Base-by-base conservation (phyloP, 2,888 invertebrate genomes). In the Hymenopus coronatus region DNA sequence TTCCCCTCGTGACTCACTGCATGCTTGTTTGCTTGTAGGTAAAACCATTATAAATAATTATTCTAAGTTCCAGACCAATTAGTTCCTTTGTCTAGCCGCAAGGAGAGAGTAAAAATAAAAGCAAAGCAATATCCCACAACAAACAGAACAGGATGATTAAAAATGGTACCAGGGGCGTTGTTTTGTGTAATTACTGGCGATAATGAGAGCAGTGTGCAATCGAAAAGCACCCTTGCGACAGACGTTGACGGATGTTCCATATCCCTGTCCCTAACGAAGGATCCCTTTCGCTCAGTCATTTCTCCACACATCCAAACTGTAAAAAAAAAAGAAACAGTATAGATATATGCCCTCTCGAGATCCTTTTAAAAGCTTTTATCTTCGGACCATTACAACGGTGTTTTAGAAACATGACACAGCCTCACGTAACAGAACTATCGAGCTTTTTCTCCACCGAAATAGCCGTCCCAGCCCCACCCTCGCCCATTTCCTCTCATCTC, bases 341-440 rank as follows among this genome's bases (percentile, higher is more conserved):
- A 54, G 54, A 86, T 81, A 86, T 86, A 86, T 86, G 28, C 28
- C 86, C 54, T 82, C 87, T 82, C n/a, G 81, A 87, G 87, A 87
- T 87, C 28, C 82, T 82, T 87, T 87, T 87, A 87, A 87, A 87
- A 87, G 87, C 87, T 87, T 87, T 87, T 87, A 87, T 87, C 87
- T 87, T 28, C 87, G 30, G 87, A 81, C 87, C 82, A 87, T 87
- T 82, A 87, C 87, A 87, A 87, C 87, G 82, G 86, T 87, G 87
- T 87, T 87, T 87, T 81, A 87, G 87, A 28, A 70, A 70, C 70
- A 70, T 86, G 86, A 81, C 87, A 87, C 86, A 87, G 30, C 30
- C 33, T n/a, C 87, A 81, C 82, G 87, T 30, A 82, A 87, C 82
- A 70, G 70, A 70, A 40, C 54, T 70, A 70, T 70, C 54, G 54